phyloP scores from a whole-genome alignment of 2,113 vertebrate genomes.

The Bambusicola thoracicus region DNA sequence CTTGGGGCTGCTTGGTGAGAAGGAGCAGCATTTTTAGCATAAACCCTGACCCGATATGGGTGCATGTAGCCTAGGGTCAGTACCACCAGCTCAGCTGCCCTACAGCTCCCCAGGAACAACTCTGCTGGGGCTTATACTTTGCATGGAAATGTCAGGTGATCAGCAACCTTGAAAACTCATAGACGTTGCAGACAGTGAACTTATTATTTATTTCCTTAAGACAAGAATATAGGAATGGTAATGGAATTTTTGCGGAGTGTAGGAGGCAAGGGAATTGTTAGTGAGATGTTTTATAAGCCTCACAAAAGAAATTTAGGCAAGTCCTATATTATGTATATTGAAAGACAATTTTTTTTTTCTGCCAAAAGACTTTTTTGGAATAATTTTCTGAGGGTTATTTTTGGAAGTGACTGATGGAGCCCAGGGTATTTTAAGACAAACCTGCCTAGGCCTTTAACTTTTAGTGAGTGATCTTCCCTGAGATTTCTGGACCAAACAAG shows the following conservation, averaged over 20 bases:
- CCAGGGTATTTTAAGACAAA: background rate
- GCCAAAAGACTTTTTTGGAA: background rate
- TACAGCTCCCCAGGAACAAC: background rate
- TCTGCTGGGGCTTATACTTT: background rate
- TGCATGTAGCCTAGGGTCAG: background rate
- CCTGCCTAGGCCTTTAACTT: background rate
- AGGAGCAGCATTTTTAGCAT: background rate
- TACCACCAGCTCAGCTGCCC: background rate
- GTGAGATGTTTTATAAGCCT: background rate
- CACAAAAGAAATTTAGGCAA: background rate
- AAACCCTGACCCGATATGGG: background rate
- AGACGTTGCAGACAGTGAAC: background rate
- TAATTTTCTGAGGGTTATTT: background rate
- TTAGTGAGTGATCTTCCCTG: background rate
- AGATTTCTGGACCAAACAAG: background rate
- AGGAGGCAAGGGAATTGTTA: background rate
- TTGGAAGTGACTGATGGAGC: background rate
- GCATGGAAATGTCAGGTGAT: background rate
- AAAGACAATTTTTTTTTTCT: background rate
- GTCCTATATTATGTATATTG: background rate
- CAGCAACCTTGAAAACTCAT: background rate
- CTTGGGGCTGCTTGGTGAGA: background rate
- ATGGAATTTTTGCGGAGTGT: conserved; percentile 6
- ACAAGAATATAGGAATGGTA: background rate
- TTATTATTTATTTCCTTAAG: conserved; percentile 34